phyloP scores from a whole-genome alignment of 2,797 vertebrate species.

The Malacoraja senta region DNA sequence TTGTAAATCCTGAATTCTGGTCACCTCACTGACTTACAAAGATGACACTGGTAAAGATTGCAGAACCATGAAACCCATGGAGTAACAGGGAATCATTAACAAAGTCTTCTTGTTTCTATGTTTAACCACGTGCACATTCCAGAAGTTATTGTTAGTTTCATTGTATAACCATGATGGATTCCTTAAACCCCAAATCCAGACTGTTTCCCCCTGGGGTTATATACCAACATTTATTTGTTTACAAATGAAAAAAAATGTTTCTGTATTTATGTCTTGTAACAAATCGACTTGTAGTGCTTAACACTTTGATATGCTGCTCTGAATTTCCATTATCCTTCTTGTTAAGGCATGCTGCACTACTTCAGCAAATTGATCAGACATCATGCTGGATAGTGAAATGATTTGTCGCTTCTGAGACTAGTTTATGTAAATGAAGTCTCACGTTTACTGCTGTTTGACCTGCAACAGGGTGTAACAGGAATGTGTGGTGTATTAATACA shows the following conservation, averaged over 20 bases:
- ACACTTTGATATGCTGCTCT: constrained; percentile 15
- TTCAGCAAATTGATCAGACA: not conserved
- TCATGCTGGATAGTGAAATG: constrained; percentile 1
- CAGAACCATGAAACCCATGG: not conserved
- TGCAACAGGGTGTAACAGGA: not conserved
- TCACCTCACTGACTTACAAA: no score
- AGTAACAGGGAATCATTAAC: no score
- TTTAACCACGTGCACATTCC: not conserved
- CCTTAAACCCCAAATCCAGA: no score
- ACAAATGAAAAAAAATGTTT: not conserved
- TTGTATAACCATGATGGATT: not conserved
- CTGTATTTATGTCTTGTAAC: not conserved
- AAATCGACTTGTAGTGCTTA: not conserved
- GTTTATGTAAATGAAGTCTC: not conserved
- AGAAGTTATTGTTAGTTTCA: not conserved
- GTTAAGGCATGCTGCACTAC: constrained; percentile 8
- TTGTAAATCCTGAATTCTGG: no score
- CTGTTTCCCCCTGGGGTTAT: no score
- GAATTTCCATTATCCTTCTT: constrained; percentile 17
- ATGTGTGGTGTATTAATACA: not conserved
- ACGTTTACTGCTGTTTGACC: constrained; percentile 5
- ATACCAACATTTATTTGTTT: not conserved
- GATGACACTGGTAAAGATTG: no score
- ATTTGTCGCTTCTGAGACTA: not conserved
- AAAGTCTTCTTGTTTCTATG: not conserved